Percentiles rank a stretch among this genome's conserved stretches.
Conservation (phyloP, 2,113 vertebrate genomes). For the Lanius ludovicianus region DNA sequence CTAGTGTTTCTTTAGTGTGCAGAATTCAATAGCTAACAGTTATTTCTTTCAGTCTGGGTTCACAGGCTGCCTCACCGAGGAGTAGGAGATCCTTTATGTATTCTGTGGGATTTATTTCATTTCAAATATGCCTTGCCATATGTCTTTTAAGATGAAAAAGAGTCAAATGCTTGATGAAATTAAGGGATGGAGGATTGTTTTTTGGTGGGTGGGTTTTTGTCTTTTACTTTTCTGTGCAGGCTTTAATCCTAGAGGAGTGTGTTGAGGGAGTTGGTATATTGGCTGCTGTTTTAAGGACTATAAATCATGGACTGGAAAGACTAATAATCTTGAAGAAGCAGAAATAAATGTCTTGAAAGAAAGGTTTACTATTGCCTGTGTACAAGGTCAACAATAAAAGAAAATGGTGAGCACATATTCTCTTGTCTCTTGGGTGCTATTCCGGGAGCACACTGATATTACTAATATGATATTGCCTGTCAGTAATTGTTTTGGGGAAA, state of each 20-base stretch:
- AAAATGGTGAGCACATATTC: not conserved
- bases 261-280: not conserved
- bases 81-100: not conserved
- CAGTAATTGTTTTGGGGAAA: not conserved
- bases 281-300: not conserved
- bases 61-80: not conserved
- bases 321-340: conserved; percentile 12
- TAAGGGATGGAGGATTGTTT: not conserved
- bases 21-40: not conserved
- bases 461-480: not conserved
- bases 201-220: accelerated
- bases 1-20: not conserved
- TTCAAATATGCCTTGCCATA: not conserved
- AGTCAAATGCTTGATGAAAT: not conserved
- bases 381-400: conserved; percentile 5
- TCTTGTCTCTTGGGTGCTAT: not conserved
- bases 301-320: not conserved
- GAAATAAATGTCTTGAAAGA: conserved; percentile 10
- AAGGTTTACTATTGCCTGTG: not conserved
- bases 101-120: not conserved
- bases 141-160: not conserved
- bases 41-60: not conserved
- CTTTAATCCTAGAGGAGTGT: not conserved
- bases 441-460: not conserved
- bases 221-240: not conserved